phyloP scores from a whole-genome alignment of 2,888 invertebrate species.

The Cataglyphis rosenhaueri region DNA sequence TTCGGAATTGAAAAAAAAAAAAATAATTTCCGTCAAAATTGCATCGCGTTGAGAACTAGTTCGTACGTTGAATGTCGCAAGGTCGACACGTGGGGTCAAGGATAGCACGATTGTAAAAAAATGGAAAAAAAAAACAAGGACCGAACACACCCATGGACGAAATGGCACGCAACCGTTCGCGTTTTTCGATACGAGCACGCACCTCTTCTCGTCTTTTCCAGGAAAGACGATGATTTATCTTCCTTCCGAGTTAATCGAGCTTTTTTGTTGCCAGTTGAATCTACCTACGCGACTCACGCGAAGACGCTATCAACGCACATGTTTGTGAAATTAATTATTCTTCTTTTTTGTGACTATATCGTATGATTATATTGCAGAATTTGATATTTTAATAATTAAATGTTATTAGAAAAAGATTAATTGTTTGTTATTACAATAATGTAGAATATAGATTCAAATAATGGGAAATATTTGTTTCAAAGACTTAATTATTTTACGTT shows the following conservation, averaged over 20 bases:
- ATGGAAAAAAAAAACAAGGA: constrained; percentile 7
- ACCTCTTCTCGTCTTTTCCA: constrained; percentile 3
- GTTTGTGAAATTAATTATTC: constrained; percentile 10
- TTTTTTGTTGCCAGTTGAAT: constrained; percentile 15
- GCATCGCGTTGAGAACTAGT: not conserved
- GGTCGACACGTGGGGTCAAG: constrained; percentile 49
- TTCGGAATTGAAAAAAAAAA: constrained; percentile 9
- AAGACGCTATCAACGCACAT: constrained; percentile 22
- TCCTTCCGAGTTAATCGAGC: not conserved
- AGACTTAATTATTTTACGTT: not conserved
- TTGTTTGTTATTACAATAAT: not conserved
- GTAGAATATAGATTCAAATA: not conserved
- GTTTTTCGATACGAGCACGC: constrained; percentile 25
- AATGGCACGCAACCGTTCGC: constrained; percentile 35
- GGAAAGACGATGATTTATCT: constrained; percentile 38
- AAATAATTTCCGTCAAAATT: not conserved
- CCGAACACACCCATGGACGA: constrained; percentile 36
- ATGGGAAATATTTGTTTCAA: not conserved
- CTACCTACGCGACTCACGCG: constrained; percentile 41
- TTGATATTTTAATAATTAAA: not conserved
- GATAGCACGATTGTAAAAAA: constrained; percentile 15
- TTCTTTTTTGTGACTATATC: not conserved
- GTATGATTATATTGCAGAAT: not conserved
- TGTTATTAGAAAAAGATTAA: not conserved
- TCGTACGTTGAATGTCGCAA: constrained; percentile 13